phyloP scores from a whole-genome alignment of 64 coral and sea anemone species.

The Stichodactyla helianthus region DNA sequence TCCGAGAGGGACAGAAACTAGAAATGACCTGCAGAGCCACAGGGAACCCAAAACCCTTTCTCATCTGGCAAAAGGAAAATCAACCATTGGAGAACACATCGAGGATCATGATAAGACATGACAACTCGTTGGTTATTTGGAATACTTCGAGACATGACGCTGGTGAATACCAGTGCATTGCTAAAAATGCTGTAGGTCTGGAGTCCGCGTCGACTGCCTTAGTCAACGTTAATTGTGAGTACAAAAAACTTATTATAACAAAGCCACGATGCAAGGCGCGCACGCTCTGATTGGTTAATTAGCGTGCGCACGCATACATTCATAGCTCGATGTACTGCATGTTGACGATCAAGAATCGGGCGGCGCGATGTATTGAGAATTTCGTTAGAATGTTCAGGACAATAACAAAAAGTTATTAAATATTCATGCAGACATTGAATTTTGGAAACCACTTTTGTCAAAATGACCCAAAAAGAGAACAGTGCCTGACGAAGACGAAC shows the following conservation, averaged over 20 bases:
- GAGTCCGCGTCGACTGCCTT: not conserved
- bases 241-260: not conserved
- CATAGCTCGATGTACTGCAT: too few relatives aligned
- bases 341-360: too few relatives aligned
- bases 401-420: not conserved
- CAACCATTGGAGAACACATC: not conserved
- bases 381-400: not conserved
- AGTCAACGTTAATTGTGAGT: not conserved
- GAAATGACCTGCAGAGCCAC: not conserved
- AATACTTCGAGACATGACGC: not conserved
- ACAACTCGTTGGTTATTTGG: not conserved
- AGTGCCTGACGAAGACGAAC: too few relatives aligned
- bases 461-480: too few relatives aligned
- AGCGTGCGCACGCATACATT: too few relatives aligned
- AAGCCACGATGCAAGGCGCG: too few relatives aligned
- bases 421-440: too few relatives aligned
- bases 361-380: too few relatives aligned
- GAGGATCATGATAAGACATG: not conserved
- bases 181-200: not conserved
- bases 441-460: too few relatives aligned
- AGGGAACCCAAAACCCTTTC: not conserved
- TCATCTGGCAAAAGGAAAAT: conserved; percentile 2
- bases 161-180: not conserved
- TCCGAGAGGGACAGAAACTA: not conserved
- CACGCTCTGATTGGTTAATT: too few relatives aligned